Evolutionary conservation across 2,113 vertebrate genomes (phyloP).

Genomic region (Pseudonaja textilis): DNA sequence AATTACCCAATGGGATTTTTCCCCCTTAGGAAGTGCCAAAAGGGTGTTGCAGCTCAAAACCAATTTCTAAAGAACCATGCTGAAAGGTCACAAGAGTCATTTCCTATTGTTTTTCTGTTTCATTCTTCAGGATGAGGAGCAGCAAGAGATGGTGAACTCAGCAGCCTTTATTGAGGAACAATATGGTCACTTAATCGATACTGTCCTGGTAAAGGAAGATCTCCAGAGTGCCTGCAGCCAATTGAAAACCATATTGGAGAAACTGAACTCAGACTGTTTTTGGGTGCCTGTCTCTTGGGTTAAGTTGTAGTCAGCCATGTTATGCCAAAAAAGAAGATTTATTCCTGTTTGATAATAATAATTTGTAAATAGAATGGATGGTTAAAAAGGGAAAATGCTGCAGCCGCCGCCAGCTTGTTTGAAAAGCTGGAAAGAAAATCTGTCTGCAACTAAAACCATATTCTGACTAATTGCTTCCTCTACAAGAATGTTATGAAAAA

Average conservation of each 20-base stretch:
- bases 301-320: constrained; percentile 64
- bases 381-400: not conserved
- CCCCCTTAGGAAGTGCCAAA: not conserved
- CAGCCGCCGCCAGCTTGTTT: not conserved
- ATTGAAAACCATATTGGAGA: constrained; percentile 79
- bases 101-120: constrained; percentile 11
- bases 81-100: not conserved
- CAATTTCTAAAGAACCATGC: not conserved
- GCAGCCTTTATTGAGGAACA: constrained; percentile 82
- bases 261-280: constrained; percentile 77
- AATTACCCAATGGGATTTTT: not conserved
- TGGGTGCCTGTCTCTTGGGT: constrained; percentile 91
- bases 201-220: constrained; percentile 84
- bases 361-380: constrained; percentile 42
- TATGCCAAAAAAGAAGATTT: constrained; percentile 5
- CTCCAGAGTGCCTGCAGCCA: constrained; percentile 77
- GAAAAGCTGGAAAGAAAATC: constrained; percentile 6
- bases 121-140: constrained; percentile 80
- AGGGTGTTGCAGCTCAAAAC: not conserved
- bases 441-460: not conserved
- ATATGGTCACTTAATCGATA: constrained; percentile 86
- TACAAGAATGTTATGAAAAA: constrained; percentile 6
- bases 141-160: constrained; percentile 83
- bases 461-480: not conserved
- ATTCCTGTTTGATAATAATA: constrained; percentile 21